Base-by-base conservation (phyloP, 2,797 vertebrate genomes). In the Toxotes lorentzi region DNA sequence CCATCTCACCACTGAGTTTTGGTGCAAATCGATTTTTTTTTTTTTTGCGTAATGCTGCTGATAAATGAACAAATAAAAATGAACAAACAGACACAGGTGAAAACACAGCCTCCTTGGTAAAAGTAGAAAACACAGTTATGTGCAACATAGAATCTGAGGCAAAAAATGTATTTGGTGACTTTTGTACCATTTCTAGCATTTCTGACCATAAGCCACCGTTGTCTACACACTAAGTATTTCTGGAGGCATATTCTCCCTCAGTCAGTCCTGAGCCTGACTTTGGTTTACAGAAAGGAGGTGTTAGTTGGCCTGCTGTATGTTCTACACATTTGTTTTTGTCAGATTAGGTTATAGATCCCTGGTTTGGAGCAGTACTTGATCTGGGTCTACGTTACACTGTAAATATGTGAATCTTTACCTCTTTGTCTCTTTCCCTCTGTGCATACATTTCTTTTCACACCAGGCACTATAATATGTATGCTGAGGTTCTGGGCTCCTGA, bases 311-410 rank as follows among this genome's bases (percentile, higher is more conserved):
- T n/a, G 12, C 17, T 40, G 5, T 21, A 32, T 59, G 16, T 75
- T 24, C 16, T 14, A 12, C 32, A 43, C 9, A 34, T 19, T 63
- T 45, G 24, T 43, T 65, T n/a, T 59, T n/a, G 12, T 24, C 17
- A 17, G 6, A 63, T 72, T 8, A 32, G 5, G 38, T 30, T 56
- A 12, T 30, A 21, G 24, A 27, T 43, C 1, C 24, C 21, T 58
- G 35, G 16, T 23, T 50, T 78, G 30, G 59, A 61, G 40, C 43
- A 63, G 4, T 62, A 62, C 11, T 17, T 24, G 34, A 45, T 64
- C 21, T 53, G 4, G 21, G 1, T 57, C n/a, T 21, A 11, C 43
- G 65, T 54, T 35, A 47, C 34, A 41, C 27, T 19, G 43, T 40
- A 74, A 35, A 50, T 19, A 35, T 41, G 19, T 65, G 7, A 47